These are phyloP conservation scores for Channa maculata DNA, from an alignment of 2,113 vertebrate genomes.

Conservation along the genomic window DNA sequence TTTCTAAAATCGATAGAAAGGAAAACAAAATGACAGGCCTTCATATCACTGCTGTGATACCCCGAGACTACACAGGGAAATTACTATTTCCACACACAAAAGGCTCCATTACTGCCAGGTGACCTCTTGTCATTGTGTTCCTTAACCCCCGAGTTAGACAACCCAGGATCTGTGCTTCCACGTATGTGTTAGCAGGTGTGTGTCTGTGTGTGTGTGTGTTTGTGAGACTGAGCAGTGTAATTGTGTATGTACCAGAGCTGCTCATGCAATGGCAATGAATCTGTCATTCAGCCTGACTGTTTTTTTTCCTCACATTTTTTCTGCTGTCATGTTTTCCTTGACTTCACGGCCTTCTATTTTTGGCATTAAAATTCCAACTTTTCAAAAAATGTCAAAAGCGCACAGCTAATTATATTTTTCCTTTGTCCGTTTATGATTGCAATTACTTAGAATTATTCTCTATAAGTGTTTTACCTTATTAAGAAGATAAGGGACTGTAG, in stretches of 20 bases:
- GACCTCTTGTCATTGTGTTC: slow-evolving; percentile 78
- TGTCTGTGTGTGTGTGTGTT: slow-evolving; percentile 34
- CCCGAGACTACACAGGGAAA: slow-evolving; percentile 77
- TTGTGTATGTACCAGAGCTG: slow-evolving; percentile 50
- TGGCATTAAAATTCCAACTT: slow-evolving; percentile 33
- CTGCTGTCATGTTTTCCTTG: slow-evolving; percentile 31
- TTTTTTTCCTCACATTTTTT: slow-evolving; percentile 28
- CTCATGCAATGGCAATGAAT: slow-evolving; percentile 50
- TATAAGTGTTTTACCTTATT: slow-evolving; percentile 10
- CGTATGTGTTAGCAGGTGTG: slow-evolving; percentile 43
- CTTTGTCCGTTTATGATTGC: slow-evolving; percentile 12
- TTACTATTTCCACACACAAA: slow-evolving; percentile 83
- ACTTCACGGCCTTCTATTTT: slow-evolving; percentile 49
- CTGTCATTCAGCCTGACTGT: slow-evolving; percentile 60
- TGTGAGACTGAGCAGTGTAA: slow-evolving; percentile 37
- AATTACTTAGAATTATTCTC: slow-evolving; percentile 26
- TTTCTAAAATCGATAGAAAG: slow-evolving; percentile 71
- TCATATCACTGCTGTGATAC: slow-evolving; percentile 76
- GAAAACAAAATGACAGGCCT: slow-evolving; percentile 79
- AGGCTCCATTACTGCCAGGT: slow-evolving; percentile 81
- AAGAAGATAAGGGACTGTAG: neutral
- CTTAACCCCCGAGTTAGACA: slow-evolving; percentile 70
- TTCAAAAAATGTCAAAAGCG: slow-evolving; percentile 31
- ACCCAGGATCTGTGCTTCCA: slow-evolving; percentile 37
- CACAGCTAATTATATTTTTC: slow-evolving; percentile 40